These are phyloP conservation scores for Thaleichthys pacificus DNA, from an alignment of 2,797 vertebrate species.

Conservation along the genomic window DNA sequence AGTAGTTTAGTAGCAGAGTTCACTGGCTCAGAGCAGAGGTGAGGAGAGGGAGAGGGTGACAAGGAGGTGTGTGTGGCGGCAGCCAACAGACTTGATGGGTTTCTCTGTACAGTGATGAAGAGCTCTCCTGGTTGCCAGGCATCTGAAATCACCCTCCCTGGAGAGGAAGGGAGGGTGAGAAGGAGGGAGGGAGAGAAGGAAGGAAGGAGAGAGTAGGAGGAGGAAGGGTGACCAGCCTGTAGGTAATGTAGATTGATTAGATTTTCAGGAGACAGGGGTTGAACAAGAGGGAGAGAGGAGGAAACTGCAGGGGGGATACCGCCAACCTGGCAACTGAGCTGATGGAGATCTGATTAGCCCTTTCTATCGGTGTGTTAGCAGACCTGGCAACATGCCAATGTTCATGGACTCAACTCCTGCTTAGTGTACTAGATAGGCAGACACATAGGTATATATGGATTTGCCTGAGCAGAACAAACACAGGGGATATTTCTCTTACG, in stretches of 20 bases:
- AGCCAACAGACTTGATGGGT: slow-evolving; percentile 48
- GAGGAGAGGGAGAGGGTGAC: slow-evolving; percentile 16
- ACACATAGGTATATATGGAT: not conserved
- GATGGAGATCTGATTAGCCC: slow-evolving; percentile 28
- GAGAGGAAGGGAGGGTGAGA: slow-evolving; percentile 38
- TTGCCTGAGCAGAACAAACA: not conserved
- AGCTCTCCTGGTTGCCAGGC: slow-evolving; percentile 61
- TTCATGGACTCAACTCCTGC: not conserved
- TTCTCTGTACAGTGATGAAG: slow-evolving; percentile 54
- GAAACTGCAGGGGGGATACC: not conserved
- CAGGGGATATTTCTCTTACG: not conserved
- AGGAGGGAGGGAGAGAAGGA: slow-evolving; percentile 15
- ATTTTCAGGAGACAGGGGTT: slow-evolving; percentile 34
- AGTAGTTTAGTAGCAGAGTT: not conserved
- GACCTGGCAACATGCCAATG: slow-evolving; percentile 12
- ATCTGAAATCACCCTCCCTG: slow-evolving; percentile 44
- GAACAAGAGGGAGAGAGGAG: not conserved
- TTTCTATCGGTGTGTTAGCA: slow-evolving; percentile 12
- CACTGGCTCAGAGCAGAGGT: not conserved
- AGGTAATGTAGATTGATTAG: slow-evolving; percentile 47
- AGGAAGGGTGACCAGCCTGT: slow-evolving; percentile 7
- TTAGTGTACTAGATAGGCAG: not conserved
- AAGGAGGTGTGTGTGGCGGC: slow-evolving; percentile 9
- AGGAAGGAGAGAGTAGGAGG: slow-evolving; percentile 17
- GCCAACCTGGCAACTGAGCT: slow-evolving; percentile 27